phyloP scores from a whole-genome alignment of 1,140 invertebrate genomes.

The Phocides pigmalion region DNA sequence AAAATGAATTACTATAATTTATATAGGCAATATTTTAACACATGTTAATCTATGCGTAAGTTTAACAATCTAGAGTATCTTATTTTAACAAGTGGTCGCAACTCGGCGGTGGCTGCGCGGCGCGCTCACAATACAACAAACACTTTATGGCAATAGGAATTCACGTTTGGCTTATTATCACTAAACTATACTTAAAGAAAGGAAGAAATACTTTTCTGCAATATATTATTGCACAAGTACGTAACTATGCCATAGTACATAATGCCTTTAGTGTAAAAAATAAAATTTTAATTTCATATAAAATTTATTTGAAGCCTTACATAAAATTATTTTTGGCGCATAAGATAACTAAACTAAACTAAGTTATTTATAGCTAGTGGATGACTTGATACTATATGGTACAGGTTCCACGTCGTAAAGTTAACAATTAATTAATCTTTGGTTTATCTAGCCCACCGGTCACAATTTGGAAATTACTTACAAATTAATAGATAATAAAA shows the following conservation, averaged over 20 bases:
- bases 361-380: constrained; percentile 40
- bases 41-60: constrained; percentile 82
- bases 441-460: constrained; percentile 81
- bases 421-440: constrained; percentile 72
- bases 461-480: constrained; percentile 60
- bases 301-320: constrained; percentile 63
- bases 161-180: constrained; percentile 66
- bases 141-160: constrained; percentile 79
- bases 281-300: constrained; percentile 60
- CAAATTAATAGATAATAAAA: constrained; percentile 66
- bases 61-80: constrained; percentile 80
- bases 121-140: constrained; percentile 58
- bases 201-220: constrained; percentile 71
- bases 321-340: constrained; percentile 74
- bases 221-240: constrained; percentile 64
- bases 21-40: constrained; percentile 83
- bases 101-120: constrained; percentile 18
- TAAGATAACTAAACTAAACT: constrained; percentile 59
- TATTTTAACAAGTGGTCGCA: constrained; percentile 69
- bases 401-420: constrained; percentile 63
- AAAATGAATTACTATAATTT: constrained; percentile 83
- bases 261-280: constrained; percentile 68
- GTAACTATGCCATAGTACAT: constrained; percentile 72
- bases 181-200: constrained; percentile 57
- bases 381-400: constrained; percentile 68